Percentiles rank a stretch among this genome's conserved stretches.
These are phyloP conservation scores for Drosophila obscura DNA, from an alignment of 1,140 invertebrate species.

Conservation along the genomic window DNA sequence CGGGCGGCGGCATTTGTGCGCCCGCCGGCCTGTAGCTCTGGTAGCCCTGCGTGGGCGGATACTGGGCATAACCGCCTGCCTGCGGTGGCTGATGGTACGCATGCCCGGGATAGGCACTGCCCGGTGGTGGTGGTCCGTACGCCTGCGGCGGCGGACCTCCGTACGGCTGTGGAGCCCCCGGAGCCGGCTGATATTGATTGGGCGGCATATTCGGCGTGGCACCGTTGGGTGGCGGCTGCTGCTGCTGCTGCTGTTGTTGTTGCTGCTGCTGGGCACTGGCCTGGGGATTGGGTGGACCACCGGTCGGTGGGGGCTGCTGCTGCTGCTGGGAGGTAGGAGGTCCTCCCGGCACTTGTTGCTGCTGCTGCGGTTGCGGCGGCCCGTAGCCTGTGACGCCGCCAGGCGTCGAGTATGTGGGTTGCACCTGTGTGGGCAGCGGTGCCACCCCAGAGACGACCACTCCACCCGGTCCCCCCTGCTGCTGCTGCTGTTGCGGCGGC, in stretches of 20 bases:
- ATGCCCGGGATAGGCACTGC: constrained; percentile 76
- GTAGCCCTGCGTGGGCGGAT: constrained; percentile 79
- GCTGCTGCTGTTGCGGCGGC: constrained; percentile 76
- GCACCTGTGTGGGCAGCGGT: constrained; percentile 65
- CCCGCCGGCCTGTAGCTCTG: constrained; percentile 77
- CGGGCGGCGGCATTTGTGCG: constrained; percentile 82
- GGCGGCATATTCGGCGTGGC: constrained; percentile 73
- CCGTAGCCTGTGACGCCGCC: constrained; percentile 58
- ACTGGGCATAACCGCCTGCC: constrained; percentile 76
- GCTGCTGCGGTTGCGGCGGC: constrained; percentile 49
- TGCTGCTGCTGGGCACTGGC: constrained; percentile 46
- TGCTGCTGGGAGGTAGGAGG: constrained; percentile 43
- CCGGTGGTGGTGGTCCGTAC: constrained; percentile 78
- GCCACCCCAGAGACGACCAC: constrained; percentile 68
- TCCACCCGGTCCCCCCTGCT: constrained; percentile 42
- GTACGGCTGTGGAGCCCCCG: constrained; percentile 72
- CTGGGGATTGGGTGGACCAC: constrained; percentile 54
- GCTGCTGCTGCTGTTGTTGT: constrained; percentile 12
- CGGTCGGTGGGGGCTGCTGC: constrained; percentile 40
- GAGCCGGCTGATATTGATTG: constrained; percentile 81
- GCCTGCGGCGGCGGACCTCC: constrained; percentile 74
- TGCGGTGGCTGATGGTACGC: constrained; percentile 80
- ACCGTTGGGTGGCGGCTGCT: constrained; percentile 68
- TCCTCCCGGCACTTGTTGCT: constrained; percentile 35
- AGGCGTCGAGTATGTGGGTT: constrained; percentile 80